Conservation (phyloP, 2,797 vertebrate genomes). For the Sylvia borin region DNA sequence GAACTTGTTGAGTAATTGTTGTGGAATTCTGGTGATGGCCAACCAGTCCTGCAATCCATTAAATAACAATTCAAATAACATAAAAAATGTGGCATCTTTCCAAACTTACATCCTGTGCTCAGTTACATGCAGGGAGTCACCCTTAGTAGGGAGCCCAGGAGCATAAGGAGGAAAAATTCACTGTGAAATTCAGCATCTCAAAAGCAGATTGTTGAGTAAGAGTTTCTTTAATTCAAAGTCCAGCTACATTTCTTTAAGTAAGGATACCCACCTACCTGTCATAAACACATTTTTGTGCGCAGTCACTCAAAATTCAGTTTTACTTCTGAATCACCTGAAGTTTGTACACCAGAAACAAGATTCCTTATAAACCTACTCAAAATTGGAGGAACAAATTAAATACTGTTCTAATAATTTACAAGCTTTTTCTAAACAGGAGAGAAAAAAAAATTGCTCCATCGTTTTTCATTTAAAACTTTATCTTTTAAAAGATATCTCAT, state of each 20-base stretch:
- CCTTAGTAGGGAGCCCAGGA: not conserved
- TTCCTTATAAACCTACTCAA: not conserved
- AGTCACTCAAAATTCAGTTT: not conserved
- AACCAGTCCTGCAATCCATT: not conserved
- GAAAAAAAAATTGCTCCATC: fast-evolving
- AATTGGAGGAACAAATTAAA: not conserved
- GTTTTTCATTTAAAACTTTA: not conserved
- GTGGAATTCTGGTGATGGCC: not conserved
- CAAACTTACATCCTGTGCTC: not conserved
- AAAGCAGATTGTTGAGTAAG: not conserved
- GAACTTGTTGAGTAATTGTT: not conserved
- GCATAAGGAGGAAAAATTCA: not conserved
- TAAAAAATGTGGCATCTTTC: not conserved
- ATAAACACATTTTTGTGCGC: not conserved
- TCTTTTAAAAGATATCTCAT: not conserved
- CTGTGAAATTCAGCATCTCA: not conserved
- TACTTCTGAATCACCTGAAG: not conserved
- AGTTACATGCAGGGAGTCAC: not conserved
- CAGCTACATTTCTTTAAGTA: not conserved
- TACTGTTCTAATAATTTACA: not conserved
- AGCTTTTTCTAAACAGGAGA: not conserved
- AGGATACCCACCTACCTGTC: not conserved
- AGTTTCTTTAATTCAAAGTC: not conserved
- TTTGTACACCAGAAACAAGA: not conserved
- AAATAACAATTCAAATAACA: not conserved